phyloP scores from a whole-genome alignment of 2,113 vertebrate genomes.

The Miniopterus natalensis region DNA sequence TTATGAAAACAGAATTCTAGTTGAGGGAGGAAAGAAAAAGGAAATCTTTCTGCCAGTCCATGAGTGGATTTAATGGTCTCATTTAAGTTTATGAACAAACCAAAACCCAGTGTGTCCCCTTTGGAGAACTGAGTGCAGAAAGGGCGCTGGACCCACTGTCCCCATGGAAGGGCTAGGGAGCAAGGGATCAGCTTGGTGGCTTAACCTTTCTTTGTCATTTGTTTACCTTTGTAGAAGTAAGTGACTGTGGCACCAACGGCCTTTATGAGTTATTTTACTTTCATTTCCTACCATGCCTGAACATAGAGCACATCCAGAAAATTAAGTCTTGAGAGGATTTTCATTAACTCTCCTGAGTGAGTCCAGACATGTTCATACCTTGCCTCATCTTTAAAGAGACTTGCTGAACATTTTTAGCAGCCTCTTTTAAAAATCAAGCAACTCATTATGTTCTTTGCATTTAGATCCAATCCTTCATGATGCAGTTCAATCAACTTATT shows the following conservation, averaged over 20 bases:
- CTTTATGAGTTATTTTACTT: slow-evolving; percentile 24
- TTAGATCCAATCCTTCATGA: background rate
- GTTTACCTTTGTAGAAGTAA: background rate
- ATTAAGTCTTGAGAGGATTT: background rate
- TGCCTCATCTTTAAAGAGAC: background rate
- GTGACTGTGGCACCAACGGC: background rate
- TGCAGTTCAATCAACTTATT: slow-evolving; percentile 11
- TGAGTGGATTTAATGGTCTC: background rate
- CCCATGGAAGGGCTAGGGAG: background rate
- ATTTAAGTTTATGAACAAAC: background rate
- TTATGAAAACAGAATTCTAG: slow-evolving; percentile 36
- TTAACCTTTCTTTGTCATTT: background rate
- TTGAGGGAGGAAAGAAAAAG: background rate
- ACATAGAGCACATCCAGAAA: background rate
- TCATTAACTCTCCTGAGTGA: background rate
- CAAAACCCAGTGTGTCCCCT: background rate
- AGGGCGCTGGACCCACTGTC: background rate
- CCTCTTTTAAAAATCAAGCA: background rate
- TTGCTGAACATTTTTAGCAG: slow-evolving; percentile 31
- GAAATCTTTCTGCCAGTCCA: background rate
- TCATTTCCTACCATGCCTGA: background rate
- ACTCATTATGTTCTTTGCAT: background rate
- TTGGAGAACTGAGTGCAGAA: background rate
- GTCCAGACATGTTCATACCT: background rate
- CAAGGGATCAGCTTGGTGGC: background rate